Base-by-base conservation (phyloP, 2,113 vertebrate species). In the Crocuta crocuta region DNA sequence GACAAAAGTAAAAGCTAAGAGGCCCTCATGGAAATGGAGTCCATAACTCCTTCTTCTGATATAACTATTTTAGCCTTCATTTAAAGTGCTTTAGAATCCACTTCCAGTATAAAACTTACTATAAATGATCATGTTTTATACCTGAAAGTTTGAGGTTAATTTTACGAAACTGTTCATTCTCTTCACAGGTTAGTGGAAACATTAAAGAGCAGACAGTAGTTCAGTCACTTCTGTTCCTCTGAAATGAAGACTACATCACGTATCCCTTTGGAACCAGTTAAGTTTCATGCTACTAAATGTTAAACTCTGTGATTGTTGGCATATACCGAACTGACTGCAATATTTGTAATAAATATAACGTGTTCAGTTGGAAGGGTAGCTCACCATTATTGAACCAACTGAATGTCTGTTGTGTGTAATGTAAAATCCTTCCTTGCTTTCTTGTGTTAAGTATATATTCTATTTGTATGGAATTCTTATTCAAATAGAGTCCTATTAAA, bases 191-290 rank as follows among this genome's bases (percentile, higher is more conserved):
- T 99, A 98, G 99, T 99, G 98, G 99, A 99, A 97, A 99, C 99
- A 28, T 97, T 99, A 97, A 99, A 99, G 99, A 99, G 99, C 98
- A 99, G 99, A 95, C 99, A 99, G 99, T 99, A 99, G 99, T 89
- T 35, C 19, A 39, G 0, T 95, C 68, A 95, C 1, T 5, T 88
- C 71, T 53, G 45, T 11, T 39, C 79, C 71, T 93, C 23, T 94
- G 76, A 48, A 58, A 3, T 17, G 93, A 82, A 68, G 23, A 45
- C 83, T 80, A 0, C 10, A 16, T 43, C 94, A 61, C 63, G 0
- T 84, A 55, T 87, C 96, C 55, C 31, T 71, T 86, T 86, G 97
- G 84, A 96, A 96, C 70, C 92, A 98, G 97, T 95, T 94, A 96
- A 63, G 81, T 96, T 63, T 87, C 84, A 84, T 73, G 66, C 95